Conservation (phyloP, 2,797 vertebrate genomes). For the Apogon hyalosoma region DNA sequence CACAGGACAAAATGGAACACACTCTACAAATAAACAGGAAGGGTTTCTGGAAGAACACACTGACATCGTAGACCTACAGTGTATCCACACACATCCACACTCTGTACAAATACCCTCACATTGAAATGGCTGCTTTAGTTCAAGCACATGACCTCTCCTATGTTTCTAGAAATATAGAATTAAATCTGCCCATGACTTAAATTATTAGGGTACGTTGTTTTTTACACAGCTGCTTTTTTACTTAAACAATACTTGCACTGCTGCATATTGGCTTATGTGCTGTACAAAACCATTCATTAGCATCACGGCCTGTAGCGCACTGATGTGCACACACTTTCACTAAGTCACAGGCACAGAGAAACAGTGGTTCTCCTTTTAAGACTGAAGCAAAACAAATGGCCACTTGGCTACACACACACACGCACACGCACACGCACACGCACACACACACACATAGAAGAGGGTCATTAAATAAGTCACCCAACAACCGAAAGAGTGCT, state of each 20-base stretch:
- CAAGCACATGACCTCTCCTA: constrained; percentile 12
- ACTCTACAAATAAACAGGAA: constrained; percentile 81
- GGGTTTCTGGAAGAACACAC: constrained; percentile 56
- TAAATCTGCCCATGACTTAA: too few relatives aligned
- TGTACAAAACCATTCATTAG: constrained; percentile 9
- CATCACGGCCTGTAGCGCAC: constrained; percentile 6
- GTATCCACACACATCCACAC: constrained; percentile 9
- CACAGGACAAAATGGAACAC: constrained; percentile 85
- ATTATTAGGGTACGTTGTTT: too few relatives aligned
- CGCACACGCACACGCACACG: constrained; percentile 6
- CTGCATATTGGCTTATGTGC: neutral
- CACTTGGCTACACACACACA: constrained; percentile 31
- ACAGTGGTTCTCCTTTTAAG: constrained; percentile 52
- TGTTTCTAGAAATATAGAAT: neutral
- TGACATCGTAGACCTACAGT: constrained; percentile 15
- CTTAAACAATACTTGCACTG: too few relatives aligned
- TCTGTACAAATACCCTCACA: neutral
- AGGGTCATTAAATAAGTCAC: constrained; percentile 51
- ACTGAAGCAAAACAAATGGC: constrained; percentile 45
- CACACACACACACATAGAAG: constrained; percentile 25
- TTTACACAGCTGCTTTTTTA: too few relatives aligned
- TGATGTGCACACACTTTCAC: constrained; percentile 11
- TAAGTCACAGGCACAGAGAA: constrained; percentile 4
- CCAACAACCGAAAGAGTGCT: constrained; percentile 49
- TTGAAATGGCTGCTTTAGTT: constrained; percentile 22